A percentile compares a stretch with the other conserved stretches of the same genome.
These are phyloP conservation scores for Cariama cristata DNA, from an alignment of 2,113 vertebrate genomes.

Conservation along the genomic window DNA sequence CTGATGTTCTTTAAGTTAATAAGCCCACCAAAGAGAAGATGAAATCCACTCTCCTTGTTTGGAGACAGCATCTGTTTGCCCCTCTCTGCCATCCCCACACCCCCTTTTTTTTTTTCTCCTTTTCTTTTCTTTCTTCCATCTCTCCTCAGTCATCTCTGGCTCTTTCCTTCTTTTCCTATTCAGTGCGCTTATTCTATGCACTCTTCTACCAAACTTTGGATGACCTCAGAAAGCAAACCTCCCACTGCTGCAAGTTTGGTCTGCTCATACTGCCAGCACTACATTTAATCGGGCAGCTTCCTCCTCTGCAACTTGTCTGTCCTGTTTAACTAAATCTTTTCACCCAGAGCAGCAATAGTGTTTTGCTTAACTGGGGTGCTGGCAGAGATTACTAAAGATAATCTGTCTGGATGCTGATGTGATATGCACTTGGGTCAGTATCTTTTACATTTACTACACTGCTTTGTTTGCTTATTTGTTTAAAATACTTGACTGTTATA, in stretches of 20 bases:
- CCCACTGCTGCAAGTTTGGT: neutral
- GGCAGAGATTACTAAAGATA: slow-evolving; percentile 14
- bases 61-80: neutral
- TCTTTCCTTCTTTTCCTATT: neutral
- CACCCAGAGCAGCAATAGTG: slow-evolving; percentile 24
- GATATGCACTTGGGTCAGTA: slow-evolving; percentile 19
- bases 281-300: slow-evolving; percentile 2
- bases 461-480: neutral
- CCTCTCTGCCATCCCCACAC: no score
- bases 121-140: neutral
- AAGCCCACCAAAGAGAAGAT: neutral
- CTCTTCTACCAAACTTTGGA: neutral
- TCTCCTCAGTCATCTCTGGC: neutral
- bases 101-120: neutral
- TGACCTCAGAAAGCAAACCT: neutral
- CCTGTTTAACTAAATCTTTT: slow-evolving; percentile 68
- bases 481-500: neutral
- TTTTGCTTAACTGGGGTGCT: slow-evolving; percentile 50
- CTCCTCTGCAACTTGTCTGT: neutral
- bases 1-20: neutral
- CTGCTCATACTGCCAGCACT: neutral
- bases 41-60: neutral
- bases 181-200: neutral
- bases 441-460: neutral
- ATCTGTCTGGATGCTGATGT: slow-evolving; percentile 38